These are phyloP conservation scores for Brachylomia viminalis DNA, from an alignment of 2,888 invertebrate species.

Conservation along the genomic window DNA sequence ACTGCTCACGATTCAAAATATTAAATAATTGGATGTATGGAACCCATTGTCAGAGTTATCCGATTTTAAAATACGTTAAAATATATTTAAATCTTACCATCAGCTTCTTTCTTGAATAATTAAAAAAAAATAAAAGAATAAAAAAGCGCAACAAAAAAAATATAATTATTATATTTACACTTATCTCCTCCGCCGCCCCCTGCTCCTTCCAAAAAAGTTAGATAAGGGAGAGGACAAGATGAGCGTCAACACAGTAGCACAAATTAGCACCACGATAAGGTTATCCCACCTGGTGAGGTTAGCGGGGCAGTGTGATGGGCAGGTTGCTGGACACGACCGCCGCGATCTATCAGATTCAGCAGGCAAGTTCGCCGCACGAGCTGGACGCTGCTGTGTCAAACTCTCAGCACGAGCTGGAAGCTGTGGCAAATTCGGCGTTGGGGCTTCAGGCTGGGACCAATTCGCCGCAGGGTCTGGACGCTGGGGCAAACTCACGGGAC, in stretches of 20 bases:
- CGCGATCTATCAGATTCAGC: neutral
- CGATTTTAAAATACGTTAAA: conserved; percentile 2
- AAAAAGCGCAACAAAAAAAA: conserved; percentile 15
- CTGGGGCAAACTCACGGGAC: neutral
- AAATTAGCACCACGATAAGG: conserved; percentile 70
- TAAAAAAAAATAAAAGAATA: conserved; percentile 20
- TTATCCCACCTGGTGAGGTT: conserved; percentile 67
- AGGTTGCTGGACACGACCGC: conserved; percentile 27
- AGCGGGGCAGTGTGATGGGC: conserved; percentile 25
- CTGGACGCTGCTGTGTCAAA: neutral
- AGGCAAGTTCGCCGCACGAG: neutral
- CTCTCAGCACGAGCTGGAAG: neutral
- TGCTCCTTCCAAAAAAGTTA: conserved; percentile 61
- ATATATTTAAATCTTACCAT: conserved; percentile 25
- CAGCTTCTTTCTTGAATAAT: neutral
- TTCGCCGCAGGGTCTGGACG: neutral
- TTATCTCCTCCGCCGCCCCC: conserved; percentile 66
- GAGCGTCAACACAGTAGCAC: conserved; percentile 70
- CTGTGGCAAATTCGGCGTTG: neutral
- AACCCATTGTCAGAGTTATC: neutral
- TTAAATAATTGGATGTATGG: neutral
- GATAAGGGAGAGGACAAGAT: conserved; percentile 71
- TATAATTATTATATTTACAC: conserved; percentile 65
- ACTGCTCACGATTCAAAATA: neutral
- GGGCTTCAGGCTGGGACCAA: neutral